Percentiles rank a stretch among this genome's conserved stretches.
Conservation (phyloP, 2,113 vertebrate genomes). For the Eulacestoma nigropectus region DNA sequence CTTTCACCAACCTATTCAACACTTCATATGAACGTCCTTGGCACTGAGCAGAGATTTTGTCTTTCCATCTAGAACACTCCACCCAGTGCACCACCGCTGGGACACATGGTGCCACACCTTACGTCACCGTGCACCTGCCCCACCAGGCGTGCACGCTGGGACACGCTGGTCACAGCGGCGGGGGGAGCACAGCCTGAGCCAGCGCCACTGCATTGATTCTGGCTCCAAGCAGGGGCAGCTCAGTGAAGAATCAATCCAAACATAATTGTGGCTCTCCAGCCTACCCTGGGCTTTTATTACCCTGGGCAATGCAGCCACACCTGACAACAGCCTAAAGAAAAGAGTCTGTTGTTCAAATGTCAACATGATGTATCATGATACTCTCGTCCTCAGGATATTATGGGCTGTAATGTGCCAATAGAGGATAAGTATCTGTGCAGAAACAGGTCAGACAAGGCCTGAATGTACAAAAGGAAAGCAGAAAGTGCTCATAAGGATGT, state of each 20-base stretch:
- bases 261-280: not conserved
- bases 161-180: not conserved
- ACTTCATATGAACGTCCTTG: fast-evolving
- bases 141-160: not conserved
- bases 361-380: not conserved
- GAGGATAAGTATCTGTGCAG: not conserved
- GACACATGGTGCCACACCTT: not conserved
- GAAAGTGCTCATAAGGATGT: not conserved
- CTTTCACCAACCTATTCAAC: not conserved
- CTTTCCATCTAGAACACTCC: not conserved
- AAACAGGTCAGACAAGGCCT: not conserved
- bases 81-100: not conserved
- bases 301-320: not conserved
- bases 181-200: not conserved
- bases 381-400: not conserved
- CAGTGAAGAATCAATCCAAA: slow-evolving; percentile 9
- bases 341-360: not conserved
- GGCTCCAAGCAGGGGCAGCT: not conserved
- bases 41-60: not conserved
- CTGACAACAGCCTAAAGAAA: not conserved
- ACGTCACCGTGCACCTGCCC: not conserved
- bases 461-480: not conserved
- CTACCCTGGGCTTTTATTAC: not conserved
- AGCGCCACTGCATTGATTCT: not conserved
- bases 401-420: not conserved